A percentile compares a stretch with the other conserved stretches of the same genome.
Evolutionary conservation across 2,797 vertebrate species (phyloP).

Genomic region (Huso huso): DNA sequence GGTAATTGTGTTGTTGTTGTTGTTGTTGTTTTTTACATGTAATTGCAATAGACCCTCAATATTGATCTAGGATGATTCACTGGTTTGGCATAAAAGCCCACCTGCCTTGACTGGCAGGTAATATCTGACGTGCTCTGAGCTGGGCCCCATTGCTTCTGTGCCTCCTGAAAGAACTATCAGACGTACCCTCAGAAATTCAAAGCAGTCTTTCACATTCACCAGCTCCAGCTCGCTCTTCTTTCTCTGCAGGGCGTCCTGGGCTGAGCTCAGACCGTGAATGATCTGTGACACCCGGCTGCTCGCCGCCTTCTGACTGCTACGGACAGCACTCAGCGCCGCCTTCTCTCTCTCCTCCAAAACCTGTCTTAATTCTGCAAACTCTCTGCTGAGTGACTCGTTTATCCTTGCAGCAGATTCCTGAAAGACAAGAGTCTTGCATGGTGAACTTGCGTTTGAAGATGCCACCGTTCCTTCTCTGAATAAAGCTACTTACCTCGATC

Average conservation of each 20-base stretch:
- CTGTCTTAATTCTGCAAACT: constrained; percentile 37
- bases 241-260: neutral
- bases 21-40: too few relatives aligned
- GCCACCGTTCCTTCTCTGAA: too few relatives aligned
- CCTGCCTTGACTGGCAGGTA: too few relatives aligned
- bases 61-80: too few relatives aligned
- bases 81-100: too few relatives aligned
- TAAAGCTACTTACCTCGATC: constrained; percentile 22
- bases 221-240: neutral
- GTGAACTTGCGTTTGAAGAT: too few relatives aligned
- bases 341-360: constrained; percentile 36
- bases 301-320: neutral
- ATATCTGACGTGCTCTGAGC: too few relatives aligned
- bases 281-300: neutral
- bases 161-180: neutral
- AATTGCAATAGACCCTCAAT: too few relatives aligned
- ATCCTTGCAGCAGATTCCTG: constrained; percentile 34
- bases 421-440: constrained; percentile 10
- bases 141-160: too few relatives aligned
- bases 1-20: too few relatives aligned
- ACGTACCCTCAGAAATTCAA: neutral
- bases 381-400: constrained; percentile 31
- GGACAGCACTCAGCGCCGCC: constrained; percentile 26
- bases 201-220: neutral
- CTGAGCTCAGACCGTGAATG: neutral